Conservation (phyloP, 2,113 vertebrate genomes). For the Antennarius striatus region DNA sequence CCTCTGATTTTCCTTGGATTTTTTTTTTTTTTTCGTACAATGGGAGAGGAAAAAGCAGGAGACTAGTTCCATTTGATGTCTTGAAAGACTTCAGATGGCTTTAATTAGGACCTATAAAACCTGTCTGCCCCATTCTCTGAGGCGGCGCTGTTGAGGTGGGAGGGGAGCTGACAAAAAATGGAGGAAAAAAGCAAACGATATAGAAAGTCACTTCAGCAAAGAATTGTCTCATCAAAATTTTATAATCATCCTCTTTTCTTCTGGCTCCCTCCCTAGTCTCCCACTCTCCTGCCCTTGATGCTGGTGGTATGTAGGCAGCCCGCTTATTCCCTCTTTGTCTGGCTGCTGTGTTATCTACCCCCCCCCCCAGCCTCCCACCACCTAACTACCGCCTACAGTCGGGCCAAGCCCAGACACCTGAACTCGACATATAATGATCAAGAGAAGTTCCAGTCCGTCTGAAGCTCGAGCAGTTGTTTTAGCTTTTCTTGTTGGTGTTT, state of each 20-base stretch:
- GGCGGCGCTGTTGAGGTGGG: constrained; percentile 71
- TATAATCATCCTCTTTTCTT: constrained; percentile 75
- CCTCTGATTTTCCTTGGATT: constrained; percentile 56
- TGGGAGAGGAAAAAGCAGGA: constrained; percentile 76
- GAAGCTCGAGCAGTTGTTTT: constrained; percentile 82
- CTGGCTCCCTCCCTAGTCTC: constrained; percentile 50
- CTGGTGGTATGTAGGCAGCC: constrained; percentile 70
- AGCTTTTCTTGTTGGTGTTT: constrained; percentile 37
- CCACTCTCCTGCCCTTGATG: constrained; percentile 66
- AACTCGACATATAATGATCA: constrained; percentile 96
- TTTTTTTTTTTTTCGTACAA: constrained; percentile 58
- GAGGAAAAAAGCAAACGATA: constrained; percentile 60
- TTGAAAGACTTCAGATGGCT: constrained; percentile 90
- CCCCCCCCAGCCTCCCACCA: constrained; percentile 48
- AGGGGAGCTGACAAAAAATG: constrained; percentile 42
- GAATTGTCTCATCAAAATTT: constrained; percentile 78
- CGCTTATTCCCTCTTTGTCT: constrained; percentile 88
- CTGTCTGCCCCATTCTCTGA: constrained; percentile 80
- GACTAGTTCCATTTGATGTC: constrained; percentile 79
- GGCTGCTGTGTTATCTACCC: constrained; percentile 85
- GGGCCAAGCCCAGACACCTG: constrained; percentile 88
- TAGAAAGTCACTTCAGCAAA: constrained; percentile 82
- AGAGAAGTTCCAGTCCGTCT: constrained; percentile 90
- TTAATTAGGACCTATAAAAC: constrained; percentile 94
- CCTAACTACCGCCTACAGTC: constrained; percentile 83